These are phyloP conservation scores for Netelia virgata DNA, from an alignment of 2,888 invertebrate species.

Conservation along the genomic window DNA sequence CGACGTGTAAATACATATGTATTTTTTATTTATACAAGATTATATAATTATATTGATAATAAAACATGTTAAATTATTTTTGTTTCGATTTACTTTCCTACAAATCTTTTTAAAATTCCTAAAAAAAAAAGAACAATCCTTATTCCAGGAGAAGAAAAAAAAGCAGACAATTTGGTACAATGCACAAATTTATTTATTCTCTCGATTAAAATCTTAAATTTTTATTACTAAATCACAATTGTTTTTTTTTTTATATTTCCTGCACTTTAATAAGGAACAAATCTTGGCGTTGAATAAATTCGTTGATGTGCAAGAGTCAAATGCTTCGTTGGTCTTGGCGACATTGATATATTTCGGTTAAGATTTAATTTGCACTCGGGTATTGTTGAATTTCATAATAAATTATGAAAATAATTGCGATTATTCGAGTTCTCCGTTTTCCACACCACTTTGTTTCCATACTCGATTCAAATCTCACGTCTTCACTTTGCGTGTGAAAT, in stretches of 20 bases:
- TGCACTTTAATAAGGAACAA: constrained; percentile 8
- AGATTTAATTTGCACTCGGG: not conserved
- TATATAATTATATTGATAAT: not conserved
- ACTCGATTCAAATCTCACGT: not conserved
- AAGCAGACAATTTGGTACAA: constrained; percentile 13
- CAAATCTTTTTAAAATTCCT: not conserved
- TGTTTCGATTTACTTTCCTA: not conserved
- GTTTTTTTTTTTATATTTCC: constrained; percentile 22
- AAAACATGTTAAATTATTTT: constrained; percentile 10
- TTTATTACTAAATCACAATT: constrained; percentile 65
- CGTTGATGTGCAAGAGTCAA: constrained; percentile 13
- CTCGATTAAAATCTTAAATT: constrained; percentile 46
- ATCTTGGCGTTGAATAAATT: not conserved
- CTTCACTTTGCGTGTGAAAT: no score
- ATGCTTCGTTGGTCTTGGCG: not conserved
- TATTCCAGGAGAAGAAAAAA: not conserved
- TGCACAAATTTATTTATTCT: constrained; percentile 57
- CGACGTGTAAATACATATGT: not conserved
- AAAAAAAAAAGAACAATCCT: not conserved
- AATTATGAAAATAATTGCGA: not conserved
- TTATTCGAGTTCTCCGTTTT: constrained; percentile 1
- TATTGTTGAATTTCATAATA: constrained; percentile 6
- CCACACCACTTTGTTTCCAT: constrained; percentile 6
- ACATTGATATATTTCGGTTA: constrained; percentile 7
- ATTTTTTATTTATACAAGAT: constrained; percentile 19